Conservation (phyloP, 2,113 vertebrate species). For the Nycticorax nycticorax region DNA sequence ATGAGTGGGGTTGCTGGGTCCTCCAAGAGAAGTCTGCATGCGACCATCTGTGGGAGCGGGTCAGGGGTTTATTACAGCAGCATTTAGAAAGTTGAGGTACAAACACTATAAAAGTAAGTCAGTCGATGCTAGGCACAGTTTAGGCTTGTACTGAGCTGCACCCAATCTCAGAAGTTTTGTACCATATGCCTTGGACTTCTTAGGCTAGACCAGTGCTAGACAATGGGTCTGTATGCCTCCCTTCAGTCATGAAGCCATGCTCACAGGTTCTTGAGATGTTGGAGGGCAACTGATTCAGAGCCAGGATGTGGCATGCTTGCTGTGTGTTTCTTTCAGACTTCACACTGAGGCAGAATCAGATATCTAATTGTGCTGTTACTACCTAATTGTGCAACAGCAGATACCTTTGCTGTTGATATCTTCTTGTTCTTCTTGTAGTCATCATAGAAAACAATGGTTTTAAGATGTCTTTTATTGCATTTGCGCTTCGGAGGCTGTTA, state of each 20-base stretch:
- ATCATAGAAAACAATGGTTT: neutral
- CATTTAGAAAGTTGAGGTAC: neutral
- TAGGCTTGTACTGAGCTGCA: neutral
- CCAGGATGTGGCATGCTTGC: neutral
- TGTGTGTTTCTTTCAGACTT: neutral
- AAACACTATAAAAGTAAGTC: neutral
- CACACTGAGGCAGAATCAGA: neutral
- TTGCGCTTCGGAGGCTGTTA: neutral
- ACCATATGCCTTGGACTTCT: rapidly evolving
- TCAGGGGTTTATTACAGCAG: neutral
- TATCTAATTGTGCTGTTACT: neutral
- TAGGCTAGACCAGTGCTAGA: neutral
- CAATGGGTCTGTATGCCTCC: neutral
- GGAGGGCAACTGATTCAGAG: rapidly evolving
- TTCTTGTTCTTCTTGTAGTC: neutral
- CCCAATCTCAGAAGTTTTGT: neutral
- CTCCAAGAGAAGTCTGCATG: neutral
- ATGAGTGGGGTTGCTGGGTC: neutral
- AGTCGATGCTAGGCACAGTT: neutral
- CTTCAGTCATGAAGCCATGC: neutral
- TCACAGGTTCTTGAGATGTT: neutral
- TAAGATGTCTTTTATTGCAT: neutral
- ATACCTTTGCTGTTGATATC: neutral
- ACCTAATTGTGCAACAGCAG: no score
- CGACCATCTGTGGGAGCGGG: neutral